Conservation (phyloP, 2,797 vertebrate species). For the Esox masquinongy region DNA sequence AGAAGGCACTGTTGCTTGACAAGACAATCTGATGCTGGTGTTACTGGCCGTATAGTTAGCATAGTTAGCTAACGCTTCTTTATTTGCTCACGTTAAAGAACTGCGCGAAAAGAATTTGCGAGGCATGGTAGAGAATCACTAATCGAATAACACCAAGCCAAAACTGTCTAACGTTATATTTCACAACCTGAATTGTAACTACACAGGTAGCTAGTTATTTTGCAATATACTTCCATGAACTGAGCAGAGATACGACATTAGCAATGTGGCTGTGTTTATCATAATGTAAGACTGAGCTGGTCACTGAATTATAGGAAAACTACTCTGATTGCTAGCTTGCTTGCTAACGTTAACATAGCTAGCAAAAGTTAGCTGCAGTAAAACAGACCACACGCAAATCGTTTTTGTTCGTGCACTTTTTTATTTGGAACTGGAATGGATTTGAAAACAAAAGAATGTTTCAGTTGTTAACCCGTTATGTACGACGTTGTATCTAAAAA, state of each 20-base stretch:
- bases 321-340: background rate
- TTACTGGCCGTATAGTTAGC: background rate
- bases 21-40: background rate
- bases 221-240: background rate
- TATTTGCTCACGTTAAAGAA: background rate
- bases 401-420: background rate
- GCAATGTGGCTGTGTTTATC: background rate
- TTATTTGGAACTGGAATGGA: background rate
- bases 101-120: background rate
- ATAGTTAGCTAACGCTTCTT: slow-evolving; percentile 17
- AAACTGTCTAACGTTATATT: background rate
- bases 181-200: background rate
- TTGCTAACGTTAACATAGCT: background rate
- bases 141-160: background rate
- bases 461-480: background rate
- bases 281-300: background rate
- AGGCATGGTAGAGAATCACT: background rate
- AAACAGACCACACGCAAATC: background rate
- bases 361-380: background rate
- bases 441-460: background rate
- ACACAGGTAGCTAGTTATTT: background rate
- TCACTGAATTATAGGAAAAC: background rate
- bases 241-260: background rate
- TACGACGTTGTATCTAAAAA: background rate
- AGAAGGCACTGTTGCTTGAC: slow-evolving; percentile 31